A percentile compares a stretch with the other conserved stretches of the same genome.
These are phyloP conservation scores for Shargacucullia verbasci DNA, from an alignment of 2,888 invertebrate species.

Conservation along the genomic window DNA sequence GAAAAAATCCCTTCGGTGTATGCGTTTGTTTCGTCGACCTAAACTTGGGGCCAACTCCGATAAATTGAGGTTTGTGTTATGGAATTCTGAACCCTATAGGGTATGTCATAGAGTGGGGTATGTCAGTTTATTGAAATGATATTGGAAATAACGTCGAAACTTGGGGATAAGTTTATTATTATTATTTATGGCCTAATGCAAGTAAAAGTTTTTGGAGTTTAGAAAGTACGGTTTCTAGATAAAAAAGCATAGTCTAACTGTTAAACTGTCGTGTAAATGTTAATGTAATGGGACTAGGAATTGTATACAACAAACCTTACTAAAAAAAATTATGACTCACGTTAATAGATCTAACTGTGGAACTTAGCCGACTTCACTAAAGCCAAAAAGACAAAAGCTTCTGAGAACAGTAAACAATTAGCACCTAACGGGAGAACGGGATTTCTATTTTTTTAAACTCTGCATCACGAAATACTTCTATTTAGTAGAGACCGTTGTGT, in stretches of 20 bases:
- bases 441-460: constrained; percentile 3
- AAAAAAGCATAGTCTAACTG: neutral
- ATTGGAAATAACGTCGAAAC: constrained; percentile 32
- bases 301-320: too few species aligned
- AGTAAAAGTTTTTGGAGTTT: constrained; percentile 31
- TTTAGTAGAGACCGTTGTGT: neutral
- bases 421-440: constrained; percentile 4
- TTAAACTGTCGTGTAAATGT: neutral
- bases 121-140: neutral
- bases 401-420: constrained; percentile 12
- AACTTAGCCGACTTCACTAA: neutral
- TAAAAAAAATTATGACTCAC: too few species aligned
- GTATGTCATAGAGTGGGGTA: neutral
- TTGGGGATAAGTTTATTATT: constrained; percentile 29
- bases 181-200: constrained; percentile 35
- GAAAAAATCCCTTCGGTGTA: constrained; percentile 50
- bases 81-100: constrained; percentile 10
- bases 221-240: constrained; percentile 26
- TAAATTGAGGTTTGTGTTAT: constrained; percentile 1
- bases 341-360: neutral
- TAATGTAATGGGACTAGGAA: too few species aligned
- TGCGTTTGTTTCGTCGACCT: constrained; percentile 18
- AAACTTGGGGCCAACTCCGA: constrained; percentile 15
- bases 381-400: constrained; percentile 16
- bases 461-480: neutral